Base-by-base conservation (phyloP, 2,113 vertebrate species). In the Puma concolor region DNA sequence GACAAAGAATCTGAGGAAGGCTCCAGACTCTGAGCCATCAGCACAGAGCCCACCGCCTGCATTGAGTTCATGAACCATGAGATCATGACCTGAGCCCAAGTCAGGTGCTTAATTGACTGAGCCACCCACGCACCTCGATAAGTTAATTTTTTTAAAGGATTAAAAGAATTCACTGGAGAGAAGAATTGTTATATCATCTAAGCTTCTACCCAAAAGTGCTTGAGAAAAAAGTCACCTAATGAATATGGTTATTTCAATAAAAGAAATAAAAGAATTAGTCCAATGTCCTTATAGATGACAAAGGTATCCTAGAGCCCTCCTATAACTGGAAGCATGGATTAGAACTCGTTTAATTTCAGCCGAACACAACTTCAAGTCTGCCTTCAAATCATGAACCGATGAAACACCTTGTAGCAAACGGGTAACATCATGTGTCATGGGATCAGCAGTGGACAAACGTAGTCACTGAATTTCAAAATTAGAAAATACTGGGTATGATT, bases 241-340 rank as follows among this genome's bases (percentile, higher is more conserved):
- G 31, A 10, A 41, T 88, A 36, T n/a, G 44, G 66, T n/a, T 74
- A 76, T 41, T 91, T 94, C 31, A 76, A 57, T 44, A 60, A 74
- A 90, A 95, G 36, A 80, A 91, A 48, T 85, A 36, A 85, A 88
- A 17, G 69, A 41, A 94, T 38, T 14, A 88, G 31, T 23, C 44
- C 48, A 72, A 16, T 44, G 5, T 25, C 60, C 69, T 87, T 41
- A 72, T 10, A 81, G 21, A 63, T 50, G 27, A 94, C 69, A 41
- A 88, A 91, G 33, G 33, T 50, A 86, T 25, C 9, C 33, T 83
- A 33, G 50, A 48, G 9, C 52, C 48, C 12, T 72, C 57, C 48
- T 60, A 11, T 8, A 69, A 54, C 41, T 80, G 8, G 38, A 7
- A 54, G 67, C 19, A 16, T 44, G 57, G 41, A 41, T 33, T 29